These are phyloP conservation scores for Halichondria panicea DNA, from an alignment of 37 sponge, comb jelly and placozoan species.

Conservation along the genomic window DNA sequence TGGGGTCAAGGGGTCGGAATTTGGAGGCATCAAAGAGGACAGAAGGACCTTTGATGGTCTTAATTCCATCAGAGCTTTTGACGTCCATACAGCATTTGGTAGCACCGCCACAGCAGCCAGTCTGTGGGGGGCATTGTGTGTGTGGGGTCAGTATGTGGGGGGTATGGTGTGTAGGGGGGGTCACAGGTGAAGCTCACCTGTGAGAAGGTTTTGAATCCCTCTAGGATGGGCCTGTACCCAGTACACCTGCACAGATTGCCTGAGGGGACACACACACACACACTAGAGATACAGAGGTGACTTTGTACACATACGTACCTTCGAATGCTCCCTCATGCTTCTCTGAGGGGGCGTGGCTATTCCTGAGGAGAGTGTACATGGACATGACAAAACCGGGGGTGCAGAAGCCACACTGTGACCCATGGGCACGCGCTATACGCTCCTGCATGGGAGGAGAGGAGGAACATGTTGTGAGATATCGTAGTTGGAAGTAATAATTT, in stretches of 20 bases:
- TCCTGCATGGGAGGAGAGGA: no score
- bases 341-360: constrained; percentile 68
- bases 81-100: background rate
- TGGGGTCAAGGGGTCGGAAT: constrained; percentile 76
- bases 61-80: no score
- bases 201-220: constrained; percentile 82
- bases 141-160: no score
- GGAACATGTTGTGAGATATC: no score
- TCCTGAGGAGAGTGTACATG: constrained; percentile 91
- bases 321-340: constrained; percentile 81
- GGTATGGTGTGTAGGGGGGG: no score
- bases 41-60: constrained; percentile 1
- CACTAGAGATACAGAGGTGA: no score
- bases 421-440: constrained; percentile 82
- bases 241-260: constrained; percentile 92
- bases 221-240: constrained; percentile 87
- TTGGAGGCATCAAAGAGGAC: constrained; percentile 58
- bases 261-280: no score
- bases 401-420: constrained; percentile 94
- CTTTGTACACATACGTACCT: no score
- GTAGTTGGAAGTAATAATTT: no score
- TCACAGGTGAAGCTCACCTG: constrained; percentile 24
- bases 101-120: background rate
- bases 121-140: no score
- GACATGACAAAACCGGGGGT: constrained; percentile 95